A percentile compares a stretch with the other conserved stretches of the same genome.
Conservation (phyloP, 2,797 vertebrate species). For the Lagocephalus sceleratus region DNA sequence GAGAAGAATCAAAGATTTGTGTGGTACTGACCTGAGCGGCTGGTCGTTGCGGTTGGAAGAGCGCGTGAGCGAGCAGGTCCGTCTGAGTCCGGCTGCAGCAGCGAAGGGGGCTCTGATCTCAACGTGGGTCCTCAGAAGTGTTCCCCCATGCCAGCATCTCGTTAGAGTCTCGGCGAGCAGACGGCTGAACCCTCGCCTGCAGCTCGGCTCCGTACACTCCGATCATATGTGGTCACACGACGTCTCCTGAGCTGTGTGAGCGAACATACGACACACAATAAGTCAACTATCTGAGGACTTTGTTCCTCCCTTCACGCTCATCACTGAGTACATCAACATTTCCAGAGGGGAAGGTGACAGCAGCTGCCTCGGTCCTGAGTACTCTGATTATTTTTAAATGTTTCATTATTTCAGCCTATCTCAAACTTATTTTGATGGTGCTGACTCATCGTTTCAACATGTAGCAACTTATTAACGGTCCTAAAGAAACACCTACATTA, state of each 20-base stretch:
- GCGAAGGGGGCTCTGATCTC: slow-evolving; percentile 40
- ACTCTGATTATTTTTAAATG: not conserved
- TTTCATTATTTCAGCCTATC: too few species aligned
- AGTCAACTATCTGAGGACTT: slow-evolving; percentile 68
- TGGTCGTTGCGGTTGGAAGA: slow-evolving; percentile 1
- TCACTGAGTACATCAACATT: too few species aligned
- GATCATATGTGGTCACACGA: not conserved
- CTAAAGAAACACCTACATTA: too few species aligned
- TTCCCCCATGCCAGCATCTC: slow-evolving; percentile 35
- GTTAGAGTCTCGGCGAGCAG: slow-evolving; percentile 24
- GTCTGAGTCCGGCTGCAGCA: slow-evolving; percentile 20
- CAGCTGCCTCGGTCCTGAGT: too few species aligned
- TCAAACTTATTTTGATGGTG: too few species aligned
- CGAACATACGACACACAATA: slow-evolving; percentile 31
- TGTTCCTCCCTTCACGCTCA: slow-evolving; percentile 27
- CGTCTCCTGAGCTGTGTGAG: slow-evolving; percentile 12
- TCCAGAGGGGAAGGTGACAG: too few species aligned
- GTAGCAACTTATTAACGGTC: too few species aligned
- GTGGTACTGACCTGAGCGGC: slow-evolving; percentile 15
- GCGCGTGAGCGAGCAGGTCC: slow-evolving; percentile 25
- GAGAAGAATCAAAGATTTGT: not conserved
- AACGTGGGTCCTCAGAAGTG: slow-evolving; percentile 41
- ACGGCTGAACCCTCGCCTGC: too few species aligned
- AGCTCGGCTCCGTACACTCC: too few species aligned
- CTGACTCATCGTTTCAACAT: too few species aligned